These are phyloP conservation scores for Pseudococcus viburni DNA, from an alignment of 2,888 invertebrate species.

Conservation along the genomic window DNA sequence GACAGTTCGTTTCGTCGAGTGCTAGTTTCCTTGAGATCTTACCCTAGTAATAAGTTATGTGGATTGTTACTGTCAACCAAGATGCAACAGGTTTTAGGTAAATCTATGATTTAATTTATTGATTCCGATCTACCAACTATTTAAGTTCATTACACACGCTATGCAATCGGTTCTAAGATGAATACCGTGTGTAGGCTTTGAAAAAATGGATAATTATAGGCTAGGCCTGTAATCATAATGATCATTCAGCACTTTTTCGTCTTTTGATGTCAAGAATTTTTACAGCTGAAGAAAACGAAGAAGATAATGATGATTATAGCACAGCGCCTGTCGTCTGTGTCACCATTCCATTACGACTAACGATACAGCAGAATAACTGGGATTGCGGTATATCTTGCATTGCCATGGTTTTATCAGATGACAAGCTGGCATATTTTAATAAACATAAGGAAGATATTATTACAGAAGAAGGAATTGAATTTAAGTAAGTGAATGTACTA, in stretches of 20 bases:
- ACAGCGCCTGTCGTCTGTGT: conserved; percentile 34
- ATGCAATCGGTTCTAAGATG: not conserved
- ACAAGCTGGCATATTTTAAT: conserved; percentile 59
- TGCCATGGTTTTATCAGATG: conserved; percentile 59
- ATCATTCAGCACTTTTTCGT: not conserved
- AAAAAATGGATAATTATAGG: not conserved
- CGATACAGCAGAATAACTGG: conserved; percentile 59
- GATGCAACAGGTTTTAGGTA: conserved; percentile 21
- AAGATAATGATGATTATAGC: not conserved
- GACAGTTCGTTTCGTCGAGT: not conserved
- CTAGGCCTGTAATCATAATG: not conserved
- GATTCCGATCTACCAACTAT: not conserved
- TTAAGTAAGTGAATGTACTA: conserved; percentile 51
- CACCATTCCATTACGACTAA: conserved; percentile 44
- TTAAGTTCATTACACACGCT: not conserved
- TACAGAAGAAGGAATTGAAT: conserved; percentile 59
- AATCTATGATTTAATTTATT: not conserved
- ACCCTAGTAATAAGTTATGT: not conserved
- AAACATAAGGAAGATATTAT: conserved; percentile 61
- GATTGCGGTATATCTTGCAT: conserved; percentile 64
- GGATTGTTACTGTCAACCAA: not conserved
- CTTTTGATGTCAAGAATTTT: not conserved
- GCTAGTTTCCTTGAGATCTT: not conserved
- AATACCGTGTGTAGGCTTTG: not conserved
- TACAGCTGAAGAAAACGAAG: conserved; percentile 49